Base-by-base conservation (phyloP, 2,113 vertebrate genomes). In the Ginglymostoma cirratum region DNA sequence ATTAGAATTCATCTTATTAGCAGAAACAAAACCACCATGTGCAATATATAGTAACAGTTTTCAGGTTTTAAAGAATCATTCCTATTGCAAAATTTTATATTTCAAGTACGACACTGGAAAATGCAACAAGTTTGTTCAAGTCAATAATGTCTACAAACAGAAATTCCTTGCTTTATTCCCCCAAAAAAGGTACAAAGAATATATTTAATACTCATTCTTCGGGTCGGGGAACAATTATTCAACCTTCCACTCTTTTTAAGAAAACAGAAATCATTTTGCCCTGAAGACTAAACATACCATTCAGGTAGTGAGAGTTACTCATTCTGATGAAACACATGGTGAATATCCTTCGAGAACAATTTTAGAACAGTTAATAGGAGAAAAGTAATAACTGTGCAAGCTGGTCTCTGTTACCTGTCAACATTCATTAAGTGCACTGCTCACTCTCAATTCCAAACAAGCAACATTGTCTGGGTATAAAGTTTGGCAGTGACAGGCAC, bases 361-460 rank as follows among this genome's bases (percentile, higher is more conserved):
- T 93, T 93, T 34, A 66, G 89, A 93, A 38, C 34, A 65, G 89
- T 93, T 93, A 66, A 38, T 66, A 66, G 34, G 89, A 67, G 34
- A 93, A 93, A 93, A 65, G 61, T 66, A 93, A 93, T 93, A 93
- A 92, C 61, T 38, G 6, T 92, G 61, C 55, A 90, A 92, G 61
- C 89, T 92, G 89, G 89, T 24, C 89, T 92, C 89, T 66, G 61
- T 66, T 66, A 92, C n/a, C 89, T 92, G 89, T 92, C 55, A 92
- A 66, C 55, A 61, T 92, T 92, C 89, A 90, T 90, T 90, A 90
- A 90, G 52, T 55, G 52, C 87, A 92, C 34, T 38, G 61, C 34
- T 92, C 89, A 92, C 55, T 90, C 55, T 61, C 34, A 66, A 66
- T 66, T 38, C 5, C 55, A 66, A 92, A 34, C 48, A 90, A 90